Base-by-base conservation (phyloP, 2,797 vertebrate genomes). In the Rhinophrynus dorsalis region DNA sequence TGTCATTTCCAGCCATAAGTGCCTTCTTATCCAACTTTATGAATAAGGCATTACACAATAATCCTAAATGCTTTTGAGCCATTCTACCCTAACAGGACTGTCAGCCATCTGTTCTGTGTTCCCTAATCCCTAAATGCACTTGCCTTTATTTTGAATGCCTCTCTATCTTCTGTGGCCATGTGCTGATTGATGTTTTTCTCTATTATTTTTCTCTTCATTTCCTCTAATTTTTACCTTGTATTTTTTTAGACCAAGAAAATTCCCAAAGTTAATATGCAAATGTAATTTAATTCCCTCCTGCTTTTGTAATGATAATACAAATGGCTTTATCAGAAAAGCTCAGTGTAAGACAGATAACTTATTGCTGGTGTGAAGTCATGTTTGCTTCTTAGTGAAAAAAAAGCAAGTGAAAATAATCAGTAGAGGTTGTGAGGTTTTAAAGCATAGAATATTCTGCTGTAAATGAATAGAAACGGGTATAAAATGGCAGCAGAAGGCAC, bases 241-340 rank as follows among this genome's bases (percentile, higher is more conserved):
- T 44, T 35, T 45, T 64, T 37, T n/a, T 45, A 13, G 12, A 24
- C 24, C 27, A 32, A 20, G 35, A 24, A 67, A 56, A 30, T 38
- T n/a, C 37, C 62, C 8, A 44, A 44, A 35, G 63, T 38, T 67
- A 27, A 52, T 55, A 18, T 55, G 24, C 26, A 55, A 56, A 55
- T 45, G 40, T 10, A 20, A 17, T 56, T 67, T 56, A 17, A 33
- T 47, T 47, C 20, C 38, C 42, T 58, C 42, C 21, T 48, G 65
- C 64, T 57, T 57, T 67, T 57, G 40, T 37, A 57, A 33, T 67
- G 54, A 57, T 57, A 48, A 48, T 67, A 26, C 42, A 67, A 48
- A 67, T 30, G 1, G 54, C 42, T 58, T 58, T 67, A 50, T 69
- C 47, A 57, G 45, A 44, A 55, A 63, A 26, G 56, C 21, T 69